Evolutionary conservation across 2,888 invertebrate species (phyloP), one percentile per base, ranked within the genome.

Genomic region (Neoaliturus tenellus): DNA sequence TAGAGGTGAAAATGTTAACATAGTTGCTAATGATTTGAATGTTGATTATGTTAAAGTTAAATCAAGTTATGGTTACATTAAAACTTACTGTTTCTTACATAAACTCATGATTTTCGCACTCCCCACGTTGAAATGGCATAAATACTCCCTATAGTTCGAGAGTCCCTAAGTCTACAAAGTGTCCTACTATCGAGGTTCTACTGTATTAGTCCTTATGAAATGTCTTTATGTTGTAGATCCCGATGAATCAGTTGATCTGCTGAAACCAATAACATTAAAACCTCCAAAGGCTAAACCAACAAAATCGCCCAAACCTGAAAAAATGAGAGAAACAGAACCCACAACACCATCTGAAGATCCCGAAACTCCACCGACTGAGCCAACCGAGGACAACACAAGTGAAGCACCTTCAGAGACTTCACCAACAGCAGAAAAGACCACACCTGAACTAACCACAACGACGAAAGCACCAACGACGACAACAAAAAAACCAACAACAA

Each of bases 401-500:
- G 12, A 35, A 62, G 39, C 31, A 39, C 14, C 58, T 58, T 35
- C 81, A 25, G 28, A 58, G 28, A n/a, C 69, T 12, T 35, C 67
- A 1, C 35, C 71, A 17, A 44, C 81, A 17, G 48, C 81, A 48
- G 48, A 1, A n/a, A 51, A 81, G 62, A 28, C 55, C 20, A 35
- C 80, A 20, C 48, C 80, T 55, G 28, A n/a, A 35, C 1, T 8
- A 28, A 51, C 58, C 20, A 58, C 58, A 35, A 58, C 55, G 5
- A 23, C 55, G 14, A 35, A 33, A 35, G 23, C 25, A 17, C 58
- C 58, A 58, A 51, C 80, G n/a, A 28, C 48, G 10, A 25, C 80
- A n/a, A 25, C 31, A 2, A 80, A 48, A 12, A 80, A 80, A 80
- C 28, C 78, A 33, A 75, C 35, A 80, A 55, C 80, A 39, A 81